Base-by-base conservation (phyloP, 2,888 invertebrate genomes). In the Spilarctia lutea region DNA sequence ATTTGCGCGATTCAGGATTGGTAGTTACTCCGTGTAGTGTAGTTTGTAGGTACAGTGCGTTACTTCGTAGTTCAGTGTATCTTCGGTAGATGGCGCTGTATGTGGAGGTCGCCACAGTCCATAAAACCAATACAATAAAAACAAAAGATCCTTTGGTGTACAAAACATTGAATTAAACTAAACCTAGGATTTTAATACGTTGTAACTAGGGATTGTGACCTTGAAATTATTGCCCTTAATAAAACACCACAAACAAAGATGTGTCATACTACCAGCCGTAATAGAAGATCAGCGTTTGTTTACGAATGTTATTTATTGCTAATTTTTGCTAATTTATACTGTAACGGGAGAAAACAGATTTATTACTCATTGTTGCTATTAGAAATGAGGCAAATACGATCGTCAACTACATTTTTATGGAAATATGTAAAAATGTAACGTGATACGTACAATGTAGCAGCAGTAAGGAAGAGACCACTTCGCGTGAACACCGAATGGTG, bases 391-490 rank as follows among this genome's bases (percentile, higher is more conserved):
- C 67, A 66, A 77, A 67, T 69, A 73, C 65, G 13, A 45, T 60
- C 45, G 24, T 52, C 30, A 24, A 71, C 30, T 63, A 63, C 30
- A 48, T 30, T 63, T 63, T 3, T 63, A 63, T 82, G 75, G 60
- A 76, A 79, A 78, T 73, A 52, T 33, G n/a, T 63, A 13, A 68
- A 75, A 80, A 75, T 74, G 77, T 79, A 77, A 72, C 27, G 33
- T 67, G 27, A 65, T 73, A 81, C 88, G 80, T 75, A 92, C 92
- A 76, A 90, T 89, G 76, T 92, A 96, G 81, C 94, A 96, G 86
- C 96, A 96, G 77, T 94, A 93, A 27, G 91, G 90, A 7, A 92
- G 81, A 11, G 95, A 94, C 91, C 96, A 96, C 2, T 92, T 89
- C 1, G 96, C 96, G 75, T 87, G 89, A 67, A 90, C 89, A 20